Base-by-base conservation (phyloP, 2,888 invertebrate genomes). In the Lacanobia oleracea region DNA sequence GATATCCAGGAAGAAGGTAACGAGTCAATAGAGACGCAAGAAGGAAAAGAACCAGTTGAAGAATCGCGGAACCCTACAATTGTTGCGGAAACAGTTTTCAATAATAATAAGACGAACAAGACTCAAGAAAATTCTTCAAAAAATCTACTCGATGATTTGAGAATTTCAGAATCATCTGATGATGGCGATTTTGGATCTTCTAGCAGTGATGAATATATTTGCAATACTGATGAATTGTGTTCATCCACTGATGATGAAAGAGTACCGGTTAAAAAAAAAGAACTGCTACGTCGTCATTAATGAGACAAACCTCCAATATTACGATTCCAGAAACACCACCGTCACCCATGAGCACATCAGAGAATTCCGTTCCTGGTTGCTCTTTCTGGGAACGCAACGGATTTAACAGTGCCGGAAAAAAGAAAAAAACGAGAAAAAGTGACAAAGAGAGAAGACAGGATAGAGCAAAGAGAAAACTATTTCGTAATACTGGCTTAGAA, bases 131-230 rank as follows among this genome's bases (percentile, higher is more conserved):
- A 67, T 73, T 51, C 71, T 65, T 71, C 65, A 65, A 56, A 50
- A 71, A 57, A 65, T 65, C 59, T 65, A 50, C 37, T 62, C 56
- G 73, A 68, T 59, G 66, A 67, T 67, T 67, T 66, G 45, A 27
- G 27, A 27, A 27, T 27, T 27, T 27, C 27, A 27, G 27, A 27
- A 27, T 27, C 27, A 27, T 27, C 72, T 21, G 54, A 54, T 56
- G 67, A 72, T 72, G 72, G 72, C 54, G 67, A 72, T 67, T 72
- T 72, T 72, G 72, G 72, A 72, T 72, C 72, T 56, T 72, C 72
- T 72, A 72, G 67, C 67, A 72, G 72, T 67, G 72, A 72, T 67
- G 67, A 72, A 56, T 72, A 72, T 56, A 72, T 73, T 73, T 68
- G 68, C 67, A 50, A 48, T 72, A 67, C 72, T 72, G 72, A 63